Base-by-base conservation (phyloP, 2,888 invertebrate species). In the Pachycephus smyrnensis region DNA sequence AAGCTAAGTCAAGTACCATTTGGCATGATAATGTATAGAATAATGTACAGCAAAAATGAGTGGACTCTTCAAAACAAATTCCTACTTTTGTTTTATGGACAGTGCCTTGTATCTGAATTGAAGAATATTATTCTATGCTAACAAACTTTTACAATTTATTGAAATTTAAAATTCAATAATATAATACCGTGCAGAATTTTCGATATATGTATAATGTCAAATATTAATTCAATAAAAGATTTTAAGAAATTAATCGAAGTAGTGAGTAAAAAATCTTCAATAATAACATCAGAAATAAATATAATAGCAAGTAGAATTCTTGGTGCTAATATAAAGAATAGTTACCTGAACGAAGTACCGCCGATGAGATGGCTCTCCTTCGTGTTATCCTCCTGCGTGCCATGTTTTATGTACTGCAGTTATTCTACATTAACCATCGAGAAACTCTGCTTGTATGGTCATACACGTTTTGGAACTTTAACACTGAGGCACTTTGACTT, bases 341-440 rank as follows among this genome's bases (percentile, higher is more conserved):
- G 75, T 78, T 82, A 89, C 89, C 88, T 82, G 85, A 77, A 69
- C 80, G 82, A 68, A 80, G 75, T 74, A 88, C 87, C 33, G 80
- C 81, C 9, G 84, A 83, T 30, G 85, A 80, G n/a, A 88, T 81
- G 32, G 84, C 87, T 75, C 88, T 83, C 80, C 86, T 86, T 75
- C 82, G 83, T n/a, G 87, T 83, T 76, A 81, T 78, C 79, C 83
- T 85, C 73, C 82, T 78, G 75, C 81, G 80, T 71, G 83, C 82
- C 83, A 86, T 85, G 76, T 82, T 84, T 23, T 55, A 2, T 23
- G 9, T 15, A 23, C 40, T 23, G 40, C 40, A 55, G 40, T 23
- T 55, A 55, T 55, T 55, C 23, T 55, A 23, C 40, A 55, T 55
- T 15, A 55, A 55, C 23, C 40, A 55, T 55, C 0, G 23, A 55